phyloP scores from a whole-genome alignment of 2,888 invertebrate species.

The Macrostomum cliftonense region DNA sequence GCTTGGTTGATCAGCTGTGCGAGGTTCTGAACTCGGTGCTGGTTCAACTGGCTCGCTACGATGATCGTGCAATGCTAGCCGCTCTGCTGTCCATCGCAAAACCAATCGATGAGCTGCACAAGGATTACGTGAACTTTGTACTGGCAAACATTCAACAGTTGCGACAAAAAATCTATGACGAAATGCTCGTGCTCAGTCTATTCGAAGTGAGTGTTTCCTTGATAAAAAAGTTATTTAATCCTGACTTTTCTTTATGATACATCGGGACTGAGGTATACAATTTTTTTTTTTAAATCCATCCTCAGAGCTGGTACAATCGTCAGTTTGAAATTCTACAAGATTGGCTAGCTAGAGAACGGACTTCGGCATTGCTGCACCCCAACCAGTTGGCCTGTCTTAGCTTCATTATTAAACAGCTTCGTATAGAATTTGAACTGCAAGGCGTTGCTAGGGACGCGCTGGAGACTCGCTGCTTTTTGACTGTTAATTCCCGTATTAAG shows the following conservation, averaged over 20 bases:
- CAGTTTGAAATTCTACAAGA: too few relatives aligned
- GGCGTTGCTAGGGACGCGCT: slow-evolving; percentile 91
- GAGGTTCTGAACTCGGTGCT: slow-evolving; percentile 69
- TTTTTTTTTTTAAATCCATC: too few relatives aligned
- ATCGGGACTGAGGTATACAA: too few relatives aligned
- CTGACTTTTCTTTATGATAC: too few relatives aligned
- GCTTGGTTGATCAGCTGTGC: slow-evolving; percentile 60
- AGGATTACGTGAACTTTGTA: slow-evolving; percentile 91
- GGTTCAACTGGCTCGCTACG: slow-evolving; percentile 80
- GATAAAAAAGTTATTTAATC: too few relatives aligned
- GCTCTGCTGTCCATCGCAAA: slow-evolving; percentile 67
- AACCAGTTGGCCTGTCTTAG: slow-evolving; percentile 11
- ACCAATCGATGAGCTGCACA: slow-evolving; percentile 82
- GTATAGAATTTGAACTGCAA: slow-evolving; percentile 94
- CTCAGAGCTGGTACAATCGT: too few relatives aligned
- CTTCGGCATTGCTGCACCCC: slow-evolving; percentile 1
- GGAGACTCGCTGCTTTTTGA: slow-evolving; percentile 82
- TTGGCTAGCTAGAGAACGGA: too few relatives aligned
- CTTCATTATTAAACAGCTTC: slow-evolving; percentile 52
- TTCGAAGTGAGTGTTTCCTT: slow-evolving; percentile 46
- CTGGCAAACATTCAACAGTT: slow-evolving; percentile 93
- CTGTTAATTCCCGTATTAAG: slow-evolving; percentile 75
- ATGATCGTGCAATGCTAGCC: slow-evolving; percentile 83
- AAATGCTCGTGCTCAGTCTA: slow-evolving; percentile 59
- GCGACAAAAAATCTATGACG: slow-evolving; percentile 76